phyloP scores from a whole-genome alignment of 2,113 vertebrate genomes.

The Pelecanus crispus region DNA sequence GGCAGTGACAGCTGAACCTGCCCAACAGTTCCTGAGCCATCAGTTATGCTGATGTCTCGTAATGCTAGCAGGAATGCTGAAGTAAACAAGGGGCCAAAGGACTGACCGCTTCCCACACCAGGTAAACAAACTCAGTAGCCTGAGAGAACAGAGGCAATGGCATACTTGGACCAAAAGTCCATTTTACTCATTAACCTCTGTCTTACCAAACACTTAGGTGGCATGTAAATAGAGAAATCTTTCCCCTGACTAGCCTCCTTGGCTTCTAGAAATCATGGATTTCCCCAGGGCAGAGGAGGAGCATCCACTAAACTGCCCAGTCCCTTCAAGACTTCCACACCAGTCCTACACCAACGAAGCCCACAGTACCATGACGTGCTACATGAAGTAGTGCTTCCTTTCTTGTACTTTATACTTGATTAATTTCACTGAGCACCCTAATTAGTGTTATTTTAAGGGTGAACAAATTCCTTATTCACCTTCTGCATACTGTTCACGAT shows the following conservation, averaged over 20 bases:
- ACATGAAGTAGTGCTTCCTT: background rate
- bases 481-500: background rate
- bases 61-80: background rate
- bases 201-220: background rate
- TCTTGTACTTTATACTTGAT: background rate
- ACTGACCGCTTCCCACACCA: background rate
- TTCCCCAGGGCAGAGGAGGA: background rate
- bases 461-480: background rate
- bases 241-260: background rate
- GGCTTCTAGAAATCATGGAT: background rate
- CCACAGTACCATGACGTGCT: background rate
- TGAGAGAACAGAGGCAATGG: background rate
- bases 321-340: background rate
- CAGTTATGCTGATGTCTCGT: rapidly evolving
- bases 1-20: background rate
- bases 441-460: background rate
- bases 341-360: background rate
- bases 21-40: rapidly evolving
- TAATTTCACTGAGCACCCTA: background rate
- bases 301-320: background rate
- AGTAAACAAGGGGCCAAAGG: background rate
- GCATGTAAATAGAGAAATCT: background rate
- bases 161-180: background rate
- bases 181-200: background rate
- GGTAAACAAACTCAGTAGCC: background rate